phyloP scores from a whole-genome alignment of 2,888 invertebrate genomes.

The Lampropteryx suffumata region DNA sequence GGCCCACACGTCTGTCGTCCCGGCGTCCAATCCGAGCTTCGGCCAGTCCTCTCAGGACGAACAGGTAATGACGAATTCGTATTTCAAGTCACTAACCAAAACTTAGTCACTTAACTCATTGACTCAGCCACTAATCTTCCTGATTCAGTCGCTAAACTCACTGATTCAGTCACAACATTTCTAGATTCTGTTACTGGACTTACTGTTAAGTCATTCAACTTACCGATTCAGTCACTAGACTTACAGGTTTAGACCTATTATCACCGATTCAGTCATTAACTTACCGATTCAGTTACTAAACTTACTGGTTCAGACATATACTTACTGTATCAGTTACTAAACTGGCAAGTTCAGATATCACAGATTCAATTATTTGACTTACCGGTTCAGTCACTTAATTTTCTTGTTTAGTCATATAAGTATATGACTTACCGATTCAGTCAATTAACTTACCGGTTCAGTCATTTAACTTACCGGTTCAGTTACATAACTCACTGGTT shows the following conservation, averaged over 20 bases:
- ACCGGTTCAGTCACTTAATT: not conserved
- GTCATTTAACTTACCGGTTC: not conserved
- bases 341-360: too few species aligned
- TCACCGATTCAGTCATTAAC: not conserved
- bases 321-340: not conserved
- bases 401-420: too few species aligned
- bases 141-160: not conserved
- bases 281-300: not conserved
- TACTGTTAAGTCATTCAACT: not conserved
- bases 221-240: not conserved
- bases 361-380: not conserved
- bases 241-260: too few species aligned
- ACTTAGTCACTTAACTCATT: not conserved
- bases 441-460: not conserved
- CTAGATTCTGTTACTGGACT: not conserved
- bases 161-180: not conserved
- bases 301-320: too few species aligned
- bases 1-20: slow-evolving; percentile 42
- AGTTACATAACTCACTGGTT: too few species aligned
- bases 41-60: slow-evolving; percentile 52
- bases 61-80: slow-evolving; percentile 15
- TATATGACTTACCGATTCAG: not conserved
- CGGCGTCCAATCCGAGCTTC: slow-evolving; percentile 58
- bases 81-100: slow-evolving; percentile 4
- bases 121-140: not conserved